Evolutionary conservation across 2,797 vertebrate genomes (phyloP), one percentile per base, ranked within the genome.

Genomic region (Myoxocephalus aenaeus): DNA sequence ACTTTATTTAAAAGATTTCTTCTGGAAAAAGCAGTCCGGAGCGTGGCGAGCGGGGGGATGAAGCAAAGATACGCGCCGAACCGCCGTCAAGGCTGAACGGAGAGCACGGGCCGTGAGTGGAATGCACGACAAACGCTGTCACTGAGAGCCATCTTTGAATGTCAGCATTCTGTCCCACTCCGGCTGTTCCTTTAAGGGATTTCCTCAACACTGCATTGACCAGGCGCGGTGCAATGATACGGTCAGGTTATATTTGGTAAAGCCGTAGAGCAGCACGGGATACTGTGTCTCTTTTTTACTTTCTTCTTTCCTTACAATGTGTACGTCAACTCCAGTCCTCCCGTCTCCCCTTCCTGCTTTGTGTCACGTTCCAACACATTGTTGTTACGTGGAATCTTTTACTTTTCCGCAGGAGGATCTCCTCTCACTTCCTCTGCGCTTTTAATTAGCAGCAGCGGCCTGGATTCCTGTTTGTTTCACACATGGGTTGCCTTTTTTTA

Each of bases 1-100:
- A 65, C 57, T 83, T 89, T 87, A 79, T 86, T 94, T 86, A 93
- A 93, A 44, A 89, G 77, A 91, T 94, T 92, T 1, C 91, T 92
- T 87, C 65, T 46, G 71, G 66, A 76, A 25, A 79, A 87, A 83
- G 75, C 73, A 65, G 85, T 86, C 57, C 40, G 62, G 70, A 80
- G 63, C n/a, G 1, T 1, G 46, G 66, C 0, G n/a, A 77, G 68
- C 17, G 1, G 32, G 44, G 40, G 22, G 63, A 73, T 62, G 57
- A 58, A 66, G 75, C 61, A 12, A 71, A 84, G 69, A 86, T 65
- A 72, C 74, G 81, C 78, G 38, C 71, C 69, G 66, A 5, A 51
- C 70, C 56, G 29, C 67, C 58, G 75, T 82, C 80, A 82, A 73
- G 77, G 78, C 75, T 86, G 83, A 82, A 73, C 20, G 78, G 71